Evolutionary conservation across 92 coral and sea anemone species (phyloP).

Genomic region (Nematostella vectensis): DNA sequence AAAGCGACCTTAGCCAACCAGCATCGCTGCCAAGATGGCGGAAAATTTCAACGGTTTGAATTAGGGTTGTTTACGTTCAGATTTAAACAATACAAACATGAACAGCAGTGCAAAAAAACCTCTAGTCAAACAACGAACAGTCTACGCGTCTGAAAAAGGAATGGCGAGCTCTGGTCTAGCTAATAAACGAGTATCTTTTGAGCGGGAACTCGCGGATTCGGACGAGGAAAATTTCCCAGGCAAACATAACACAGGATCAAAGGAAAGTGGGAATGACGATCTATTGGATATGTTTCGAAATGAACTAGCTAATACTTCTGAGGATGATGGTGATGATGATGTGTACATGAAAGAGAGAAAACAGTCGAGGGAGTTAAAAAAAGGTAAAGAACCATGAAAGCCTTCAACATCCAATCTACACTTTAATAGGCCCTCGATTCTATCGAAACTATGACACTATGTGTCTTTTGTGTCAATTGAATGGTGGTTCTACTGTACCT

Average conservation of each 20-base stretch:
- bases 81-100: too few relatives aligned
- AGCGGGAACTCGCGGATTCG: constrained; percentile 36
- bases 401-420: too few relatives aligned
- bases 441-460: too few relatives aligned
- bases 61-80: too few relatives aligned
- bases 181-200: constrained; percentile 64
- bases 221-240: constrained; percentile 66
- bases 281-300: constrained; percentile 29
- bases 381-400: too few relatives aligned
- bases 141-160: constrained; percentile 24
- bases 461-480: too few relatives aligned
- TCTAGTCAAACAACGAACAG: constrained; percentile 59
- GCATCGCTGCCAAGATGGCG: too few relatives aligned
- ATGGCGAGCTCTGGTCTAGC: constrained; percentile 6
- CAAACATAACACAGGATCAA: constrained; percentile 22
- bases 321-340: constrained; percentile 14
- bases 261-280: constrained; percentile 28
- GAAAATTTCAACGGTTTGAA: too few relatives aligned
- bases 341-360: constrained; percentile 4
- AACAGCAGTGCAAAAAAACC: constrained; percentile 33
- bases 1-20: too few relatives aligned
- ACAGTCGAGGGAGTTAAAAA: too few relatives aligned
- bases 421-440: too few relatives aligned
- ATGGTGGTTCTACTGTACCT: too few relatives aligned
- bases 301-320: constrained; percentile 1